These are phyloP conservation scores for Hyphantria cunea DNA, from an alignment of 1,140 invertebrate species.

Conservation along the genomic window DNA sequence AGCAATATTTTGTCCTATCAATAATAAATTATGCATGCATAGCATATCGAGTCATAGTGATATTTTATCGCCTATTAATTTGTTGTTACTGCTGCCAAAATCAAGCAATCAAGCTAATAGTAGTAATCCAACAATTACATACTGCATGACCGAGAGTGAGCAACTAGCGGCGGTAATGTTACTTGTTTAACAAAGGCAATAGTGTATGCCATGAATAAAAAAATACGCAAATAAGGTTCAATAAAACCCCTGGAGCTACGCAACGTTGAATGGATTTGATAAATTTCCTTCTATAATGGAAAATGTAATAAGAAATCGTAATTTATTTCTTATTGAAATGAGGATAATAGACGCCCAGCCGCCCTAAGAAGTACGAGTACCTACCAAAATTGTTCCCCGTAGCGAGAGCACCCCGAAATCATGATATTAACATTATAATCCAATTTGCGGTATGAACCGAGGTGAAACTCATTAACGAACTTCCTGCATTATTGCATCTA, in stretches of 20 bases:
- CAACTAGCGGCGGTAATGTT: neutral
- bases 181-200: constrained; percentile 5
- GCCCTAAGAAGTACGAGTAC: constrained; percentile 57
- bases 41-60: too few species aligned
- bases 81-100: too few species aligned
- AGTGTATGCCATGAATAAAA: constrained; percentile 8
- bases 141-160: neutral
- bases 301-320: constrained; percentile 81
- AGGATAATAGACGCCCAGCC: constrained; percentile 72
- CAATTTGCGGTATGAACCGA: constrained; percentile 68
- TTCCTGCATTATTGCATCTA: constrained; percentile 70
- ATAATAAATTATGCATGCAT: too few species aligned
- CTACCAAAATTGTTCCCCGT: constrained; percentile 62
- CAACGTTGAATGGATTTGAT: constrained; percentile 68
- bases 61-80: neutral
- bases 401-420: constrained; percentile 52
- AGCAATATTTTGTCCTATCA: too few species aligned
- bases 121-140: constrained; percentile 1
- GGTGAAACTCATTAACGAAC: constrained; percentile 72
- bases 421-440: constrained; percentile 78
- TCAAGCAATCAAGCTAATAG: neutral
- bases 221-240: constrained; percentile 45
- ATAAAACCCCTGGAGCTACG: constrained; percentile 66
- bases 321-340: constrained; percentile 81
- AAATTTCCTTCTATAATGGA: constrained; percentile 73